Evolutionary conservation across 2,888 invertebrate genomes (phyloP), one percentile per base, ranked within the genome.

Genomic region (Tethea ocularis): DNA sequence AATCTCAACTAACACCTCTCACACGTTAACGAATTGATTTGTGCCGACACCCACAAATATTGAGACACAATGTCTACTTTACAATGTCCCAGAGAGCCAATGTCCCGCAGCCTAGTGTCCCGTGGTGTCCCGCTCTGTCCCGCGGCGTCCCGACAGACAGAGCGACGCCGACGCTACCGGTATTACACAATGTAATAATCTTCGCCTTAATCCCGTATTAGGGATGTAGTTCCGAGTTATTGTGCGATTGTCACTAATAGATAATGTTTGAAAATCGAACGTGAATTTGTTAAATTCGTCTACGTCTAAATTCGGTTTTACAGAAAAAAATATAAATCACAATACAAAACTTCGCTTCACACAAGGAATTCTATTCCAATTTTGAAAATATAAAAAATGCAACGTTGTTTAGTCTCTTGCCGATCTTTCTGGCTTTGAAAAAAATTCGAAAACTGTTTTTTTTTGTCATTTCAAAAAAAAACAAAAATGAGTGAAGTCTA

Each of bases 1-100:
- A 57, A 56, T 56, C 41, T 15, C 36, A 22, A 33, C 58, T 61
- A 61, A 58, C 57, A 58, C 58, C 20, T 26, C 10, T 53, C 29
- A 29, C 29, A 24, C 55, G 54, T 52, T 59, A 63, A 58, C 61
- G 61, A 66, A 61, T 67, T 66, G 67, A 68, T 65, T 66, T 61
- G 63, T 62, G 60, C 63, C 63, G 66, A 68, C 71, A 61, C 71
- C 71, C 69, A 66, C 69, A 71, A 69, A 71, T 65, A 71, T 57
- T 57, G 41, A 20, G 41, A 26, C 57, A 54, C 59, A 58, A 58
- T 56, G 26, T 51, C 22, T 41, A 22, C 13, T 36, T 13, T 15
- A 22, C 58, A 51, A 51, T 55, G 46, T 46, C 41, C 41, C 17
- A 15, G 36, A 36, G 36, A 36, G 36, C 36, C 15, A 36, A 10